Base-by-base conservation (phyloP, 2,113 vertebrate species). In the Colius striatus region DNA sequence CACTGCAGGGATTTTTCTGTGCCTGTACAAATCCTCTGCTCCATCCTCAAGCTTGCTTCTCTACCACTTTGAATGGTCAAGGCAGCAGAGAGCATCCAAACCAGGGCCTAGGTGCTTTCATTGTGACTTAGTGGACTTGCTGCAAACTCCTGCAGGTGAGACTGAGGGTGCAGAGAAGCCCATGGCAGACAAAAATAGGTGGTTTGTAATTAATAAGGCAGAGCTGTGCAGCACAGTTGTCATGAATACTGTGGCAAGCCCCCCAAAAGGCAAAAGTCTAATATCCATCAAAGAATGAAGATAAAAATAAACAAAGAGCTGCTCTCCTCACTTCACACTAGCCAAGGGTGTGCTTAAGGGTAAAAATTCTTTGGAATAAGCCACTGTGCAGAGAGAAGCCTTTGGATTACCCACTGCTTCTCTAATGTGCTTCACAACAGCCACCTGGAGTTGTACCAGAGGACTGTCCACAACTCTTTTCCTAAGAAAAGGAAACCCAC, bases 251-350 rank as follows among this genome's bases (percentile, higher is more conserved):
- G 51, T 62, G 66, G 85, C 48, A 83, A 83, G 63, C 82, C 91
- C 68, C 79, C 20, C 4, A 93, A 91, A 92, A 80, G 63, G 48
- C 84, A 93, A 60, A 94, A 72, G 92, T 94, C 93, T 90, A 88
- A 85, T 62, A 92, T 67, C 43, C 50, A 57, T 16, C 84, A 87
- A 91, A 61, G 60, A 88, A 27, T 26, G 57, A 83, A 77, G 94
- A 88, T 85, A 97, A 96, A 95, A 95, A 96, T 95, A 91, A 92
- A 96, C 43, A 85, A 90, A 96, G 95, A 96, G 79, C 90, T 97
- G 92, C 38, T 96, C 36, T 80, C 53, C 72, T 93, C 57, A 32
- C 36, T 95, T 86, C 75, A 72, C 48, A 32, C 45, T 65, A 81
- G 76, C 45, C 92, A 95, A 96, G 96, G 92, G 92, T 90, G 16